A percentile compares a stretch with the other conserved stretches of the same genome.
phyloP scores from a whole-genome alignment of 2,888 invertebrate genomes.

The Automeris io region DNA sequence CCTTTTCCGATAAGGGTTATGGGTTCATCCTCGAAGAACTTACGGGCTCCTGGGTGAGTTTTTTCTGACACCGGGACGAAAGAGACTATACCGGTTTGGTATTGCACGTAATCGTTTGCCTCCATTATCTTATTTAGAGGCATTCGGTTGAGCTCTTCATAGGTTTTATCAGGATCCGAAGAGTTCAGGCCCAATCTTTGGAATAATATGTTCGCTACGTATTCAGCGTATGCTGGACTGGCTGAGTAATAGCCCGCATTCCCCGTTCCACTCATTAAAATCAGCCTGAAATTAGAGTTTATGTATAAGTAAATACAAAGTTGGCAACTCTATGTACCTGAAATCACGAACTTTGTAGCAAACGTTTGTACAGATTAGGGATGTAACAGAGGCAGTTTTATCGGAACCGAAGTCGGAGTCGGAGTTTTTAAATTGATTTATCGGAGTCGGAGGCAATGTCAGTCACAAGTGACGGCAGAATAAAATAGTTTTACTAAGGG shows the following conservation, averaged over 20 bases:
- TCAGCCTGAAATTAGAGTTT: constrained; percentile 2
- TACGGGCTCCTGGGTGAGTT: constrained; percentile 16
- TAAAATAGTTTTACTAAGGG: no score
- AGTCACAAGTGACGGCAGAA: no score
- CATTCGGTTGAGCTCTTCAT: constrained; percentile 15
- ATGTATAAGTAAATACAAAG: no score
- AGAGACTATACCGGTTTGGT: constrained; percentile 13
- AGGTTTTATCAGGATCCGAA: constrained; percentile 14
- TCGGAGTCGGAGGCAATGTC: no score
- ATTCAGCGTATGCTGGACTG: constrained; percentile 10
- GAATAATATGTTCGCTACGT: constrained; percentile 9
- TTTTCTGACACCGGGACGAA: constrained; percentile 25
- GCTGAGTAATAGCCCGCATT: constrained; percentile 8
- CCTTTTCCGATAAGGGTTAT: constrained; percentile 19
- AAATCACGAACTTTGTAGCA: no score
- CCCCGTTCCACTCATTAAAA: constrained; percentile 24
- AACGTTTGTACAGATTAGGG: no score
- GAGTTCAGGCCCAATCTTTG: constrained; percentile 37
- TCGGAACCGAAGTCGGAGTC: no score
- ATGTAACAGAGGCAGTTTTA: no score
- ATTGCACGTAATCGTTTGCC: constrained; percentile 17
- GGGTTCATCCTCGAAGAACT: constrained; percentile 27
- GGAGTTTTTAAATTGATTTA: no score
- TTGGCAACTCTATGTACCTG: no score
- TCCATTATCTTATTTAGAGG: constrained; percentile 19